phyloP scores from a whole-genome alignment of 2,113 vertebrate species.

The Noturus placidus region DNA sequence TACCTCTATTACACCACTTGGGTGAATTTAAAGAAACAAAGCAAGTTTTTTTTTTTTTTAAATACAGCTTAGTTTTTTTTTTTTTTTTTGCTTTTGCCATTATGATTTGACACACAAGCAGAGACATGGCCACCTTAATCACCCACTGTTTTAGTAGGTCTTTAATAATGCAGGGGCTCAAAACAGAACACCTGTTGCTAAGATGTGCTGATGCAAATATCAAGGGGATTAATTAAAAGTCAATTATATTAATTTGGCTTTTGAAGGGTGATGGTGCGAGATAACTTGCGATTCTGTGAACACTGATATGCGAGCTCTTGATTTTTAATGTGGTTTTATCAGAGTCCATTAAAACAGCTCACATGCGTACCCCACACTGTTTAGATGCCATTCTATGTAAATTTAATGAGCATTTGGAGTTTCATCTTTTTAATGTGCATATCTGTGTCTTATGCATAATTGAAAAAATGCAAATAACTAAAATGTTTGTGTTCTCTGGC shows the following conservation, averaged over 20 bases:
- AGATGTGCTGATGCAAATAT: conserved; percentile 86
- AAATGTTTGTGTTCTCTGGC: conserved; percentile 60
- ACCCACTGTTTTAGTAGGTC: conserved; percentile 66
- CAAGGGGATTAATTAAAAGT: conserved; percentile 95
- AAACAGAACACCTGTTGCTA: conserved; percentile 80
- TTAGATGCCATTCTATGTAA: conserved; percentile 72
- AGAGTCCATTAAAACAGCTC: conserved; percentile 64
- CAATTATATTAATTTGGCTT: conserved; percentile 86
- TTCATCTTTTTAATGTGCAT: conserved; percentile 69
- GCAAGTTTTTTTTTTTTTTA: not conserved
- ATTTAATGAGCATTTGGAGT: conserved; percentile 67
- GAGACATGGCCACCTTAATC: conserved; percentile 68
- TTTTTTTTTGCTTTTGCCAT: conserved; percentile 61
- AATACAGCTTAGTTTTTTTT: not conserved
- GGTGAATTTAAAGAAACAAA: conserved; percentile 35
- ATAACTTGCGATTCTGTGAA: conserved; percentile 64
- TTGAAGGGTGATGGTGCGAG: conserved; percentile 81
- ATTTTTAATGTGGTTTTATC: conserved; percentile 67
- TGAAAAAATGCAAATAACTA: conserved; percentile 71
- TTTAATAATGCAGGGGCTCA: conserved; percentile 82
- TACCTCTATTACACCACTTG: conserved; percentile 2
- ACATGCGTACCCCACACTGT: conserved; percentile 49
- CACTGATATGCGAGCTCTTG: conserved; percentile 52
- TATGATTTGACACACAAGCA: conserved; percentile 60
- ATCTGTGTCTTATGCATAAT: conserved; percentile 75